phyloP scores from a whole-genome alignment of 23 tunicate species.

The Styela clava region DNA sequence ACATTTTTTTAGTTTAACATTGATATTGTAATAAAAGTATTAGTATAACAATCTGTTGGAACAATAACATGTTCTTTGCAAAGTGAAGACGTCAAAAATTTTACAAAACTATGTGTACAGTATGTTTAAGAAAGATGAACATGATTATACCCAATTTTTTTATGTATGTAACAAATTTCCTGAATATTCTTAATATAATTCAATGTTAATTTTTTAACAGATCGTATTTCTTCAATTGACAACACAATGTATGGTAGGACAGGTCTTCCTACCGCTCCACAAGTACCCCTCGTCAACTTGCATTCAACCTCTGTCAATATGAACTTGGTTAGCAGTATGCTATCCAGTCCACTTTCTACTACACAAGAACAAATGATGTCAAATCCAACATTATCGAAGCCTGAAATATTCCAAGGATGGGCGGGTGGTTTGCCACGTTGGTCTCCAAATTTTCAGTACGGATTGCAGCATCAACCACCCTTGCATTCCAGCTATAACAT shows the following conservation, averaged over 20 bases:
- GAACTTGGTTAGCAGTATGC: slow-evolving; percentile 23
- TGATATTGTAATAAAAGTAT: too few species aligned
- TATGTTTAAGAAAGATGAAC: too few species aligned
- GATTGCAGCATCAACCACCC: slow-evolving; percentile 3
- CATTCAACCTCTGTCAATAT: slow-evolving; percentile 22
- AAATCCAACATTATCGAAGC: neutral
- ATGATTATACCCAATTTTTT: too few species aligned
- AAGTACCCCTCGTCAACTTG: slow-evolving; percentile 27
- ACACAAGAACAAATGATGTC: neutral
- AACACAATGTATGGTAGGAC: neutral
- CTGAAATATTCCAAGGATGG: slow-evolving; percentile 26
- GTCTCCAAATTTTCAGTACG: slow-evolving; percentile 16
- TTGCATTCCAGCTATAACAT: neutral
- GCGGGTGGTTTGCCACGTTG: neutral
- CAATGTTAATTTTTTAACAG: too few species aligned
- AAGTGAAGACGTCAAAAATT: too few species aligned
- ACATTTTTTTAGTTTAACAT: too few species aligned
- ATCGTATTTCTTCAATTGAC: neutral
- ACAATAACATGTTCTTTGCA: too few species aligned
- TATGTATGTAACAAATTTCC: too few species aligned
- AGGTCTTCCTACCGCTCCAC: neutral
- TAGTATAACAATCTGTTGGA: too few species aligned
- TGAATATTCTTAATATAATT: too few species aligned
- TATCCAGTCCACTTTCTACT: neutral
- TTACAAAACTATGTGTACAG: too few species aligned